Percentiles rank a stretch among this genome's conserved stretches.
Evolutionary conservation across 1,140 invertebrate genomes (phyloP).

Genomic region (Achroia grisella): DNA sequence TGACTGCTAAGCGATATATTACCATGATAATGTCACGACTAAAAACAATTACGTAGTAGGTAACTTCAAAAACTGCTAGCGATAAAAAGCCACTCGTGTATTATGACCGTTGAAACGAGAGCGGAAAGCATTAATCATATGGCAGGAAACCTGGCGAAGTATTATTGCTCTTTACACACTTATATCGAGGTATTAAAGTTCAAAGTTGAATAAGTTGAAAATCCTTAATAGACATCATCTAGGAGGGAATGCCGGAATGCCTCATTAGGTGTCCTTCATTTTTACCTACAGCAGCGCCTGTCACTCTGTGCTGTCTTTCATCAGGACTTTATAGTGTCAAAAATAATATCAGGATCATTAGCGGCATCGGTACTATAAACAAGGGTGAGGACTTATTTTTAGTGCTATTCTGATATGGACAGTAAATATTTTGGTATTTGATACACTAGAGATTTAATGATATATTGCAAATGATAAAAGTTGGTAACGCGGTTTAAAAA

Average conservation of each 20-base stretch:
- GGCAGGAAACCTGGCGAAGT: slow-evolving; percentile 17
- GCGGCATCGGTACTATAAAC: slow-evolving; percentile 19
- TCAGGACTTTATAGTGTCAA: slow-evolving; percentile 31
- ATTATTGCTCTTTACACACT: background rate
- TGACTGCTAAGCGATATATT: too few relatives aligned
- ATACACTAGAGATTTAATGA: too few relatives aligned
- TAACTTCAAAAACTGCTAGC: background rate
- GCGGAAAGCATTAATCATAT: slow-evolving; percentile 29
- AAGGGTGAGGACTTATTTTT: too few relatives aligned
- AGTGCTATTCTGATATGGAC: too few relatives aligned
- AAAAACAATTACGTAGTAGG: too few relatives aligned
- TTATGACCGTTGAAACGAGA: slow-evolving; percentile 19
- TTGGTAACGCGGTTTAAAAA: too few relatives aligned
- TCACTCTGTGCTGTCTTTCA: slow-evolving; percentile 53
- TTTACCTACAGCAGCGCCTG: slow-evolving; percentile 57
- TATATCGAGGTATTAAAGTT: background rate
- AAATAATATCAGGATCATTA: slow-evolving; percentile 63
- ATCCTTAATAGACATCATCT: slow-evolving; percentile 1
- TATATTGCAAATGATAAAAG: too few relatives aligned
- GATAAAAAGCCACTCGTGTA: slow-evolving; percentile 11
- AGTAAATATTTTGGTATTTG: too few relatives aligned
- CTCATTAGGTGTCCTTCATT: slow-evolving; percentile 43
- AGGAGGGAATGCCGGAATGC: slow-evolving; percentile 23
- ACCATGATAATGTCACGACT: too few relatives aligned
- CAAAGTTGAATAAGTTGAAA: slow-evolving; percentile 1